Evolutionary conservation across 2,888 invertebrate genomes (phyloP).

Genomic region (Caenorhabditis sulstoni): DNA sequence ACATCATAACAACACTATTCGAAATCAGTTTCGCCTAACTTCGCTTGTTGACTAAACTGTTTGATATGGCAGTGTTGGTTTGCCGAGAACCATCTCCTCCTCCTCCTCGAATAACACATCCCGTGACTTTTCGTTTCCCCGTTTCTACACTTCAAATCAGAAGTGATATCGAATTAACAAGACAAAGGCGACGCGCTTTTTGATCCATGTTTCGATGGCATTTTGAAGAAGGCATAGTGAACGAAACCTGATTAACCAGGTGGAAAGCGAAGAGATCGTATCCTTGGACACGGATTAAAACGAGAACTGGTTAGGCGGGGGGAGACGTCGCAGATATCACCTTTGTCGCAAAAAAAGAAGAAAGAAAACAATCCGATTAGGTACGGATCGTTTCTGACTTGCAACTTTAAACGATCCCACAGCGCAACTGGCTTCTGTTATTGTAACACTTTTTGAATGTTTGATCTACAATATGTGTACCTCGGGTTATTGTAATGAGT

Average conservation of each 20-base stretch:
- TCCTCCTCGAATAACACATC: conserved; percentile 22
- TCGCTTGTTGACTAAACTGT: conserved; percentile 29
- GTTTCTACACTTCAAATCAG: background rate
- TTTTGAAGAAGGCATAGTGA: background rate
- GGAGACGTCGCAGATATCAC: conserved; percentile 1
- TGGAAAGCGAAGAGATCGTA: background rate
- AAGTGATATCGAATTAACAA: no score
- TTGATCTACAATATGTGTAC: no score
- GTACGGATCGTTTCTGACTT: conserved; percentile 7
- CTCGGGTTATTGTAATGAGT: no score
- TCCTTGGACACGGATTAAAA: conserved; percentile 19
- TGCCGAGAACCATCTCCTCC: conserved; percentile 20
- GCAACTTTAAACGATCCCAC: no score
- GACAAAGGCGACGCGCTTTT: background rate
- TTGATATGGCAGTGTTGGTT: conserved; percentile 8
- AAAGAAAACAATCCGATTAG: conserved; percentile 33
- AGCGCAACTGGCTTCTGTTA: no score
- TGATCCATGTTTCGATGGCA: conserved; percentile 7
- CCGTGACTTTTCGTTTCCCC: conserved; percentile 24
- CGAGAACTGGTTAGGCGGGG: conserved; percentile 34
- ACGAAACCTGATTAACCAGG: conserved; percentile 17
- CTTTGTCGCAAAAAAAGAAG: conserved; percentile 2
- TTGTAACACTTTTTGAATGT: no score
- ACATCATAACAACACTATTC: conserved; percentile 14
- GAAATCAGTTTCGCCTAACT: conserved; percentile 6